These are phyloP conservation scores for Drosophila littoralis DNA, from an alignment of 1,140 invertebrate genomes.

Conservation along the genomic window DNA sequence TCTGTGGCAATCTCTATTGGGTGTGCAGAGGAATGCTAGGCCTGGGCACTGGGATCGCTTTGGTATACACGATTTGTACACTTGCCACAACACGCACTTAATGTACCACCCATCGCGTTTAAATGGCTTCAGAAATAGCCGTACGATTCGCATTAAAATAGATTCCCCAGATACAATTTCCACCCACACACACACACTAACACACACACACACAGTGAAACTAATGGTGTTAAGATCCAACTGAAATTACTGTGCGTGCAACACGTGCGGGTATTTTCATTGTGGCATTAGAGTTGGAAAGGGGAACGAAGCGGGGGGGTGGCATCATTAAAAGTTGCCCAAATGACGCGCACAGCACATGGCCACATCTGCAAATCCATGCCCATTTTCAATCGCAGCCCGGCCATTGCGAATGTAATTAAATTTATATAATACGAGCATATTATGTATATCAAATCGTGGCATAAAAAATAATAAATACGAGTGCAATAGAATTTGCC, in stretches of 20 bases:
- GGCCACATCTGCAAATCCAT: conserved; percentile 4
- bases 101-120: conserved; percentile 40
- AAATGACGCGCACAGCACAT: conserved; percentile 18
- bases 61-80: conserved; percentile 13
- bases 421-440: conserved; percentile 39
- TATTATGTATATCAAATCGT: conserved; percentile 38
- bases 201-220: conserved; percentile 1
- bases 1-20: too few relatives aligned
- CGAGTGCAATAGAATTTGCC: conserved; percentile 52
- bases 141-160: conserved; percentile 46
- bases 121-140: conserved; percentile 39
- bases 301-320: background rate
- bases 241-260: conserved; percentile 41
- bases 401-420: conserved; percentile 33
- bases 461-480: conserved; percentile 50
- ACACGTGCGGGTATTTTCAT: conserved; percentile 36
- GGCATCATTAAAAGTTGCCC: conserved; percentile 25
- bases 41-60: background rate
- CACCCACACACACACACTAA: conserved; percentile 23
- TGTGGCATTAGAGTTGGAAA: background rate
- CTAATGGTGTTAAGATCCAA: conserved; percentile 32
- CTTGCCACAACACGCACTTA: conserved; percentile 21
- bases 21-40: background rate
- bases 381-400: conserved; percentile 32
- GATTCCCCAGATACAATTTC: conserved; percentile 43